Evolutionary conservation across 2,113 vertebrate species (phyloP).

Genomic region (Cottus gobio): DNA sequence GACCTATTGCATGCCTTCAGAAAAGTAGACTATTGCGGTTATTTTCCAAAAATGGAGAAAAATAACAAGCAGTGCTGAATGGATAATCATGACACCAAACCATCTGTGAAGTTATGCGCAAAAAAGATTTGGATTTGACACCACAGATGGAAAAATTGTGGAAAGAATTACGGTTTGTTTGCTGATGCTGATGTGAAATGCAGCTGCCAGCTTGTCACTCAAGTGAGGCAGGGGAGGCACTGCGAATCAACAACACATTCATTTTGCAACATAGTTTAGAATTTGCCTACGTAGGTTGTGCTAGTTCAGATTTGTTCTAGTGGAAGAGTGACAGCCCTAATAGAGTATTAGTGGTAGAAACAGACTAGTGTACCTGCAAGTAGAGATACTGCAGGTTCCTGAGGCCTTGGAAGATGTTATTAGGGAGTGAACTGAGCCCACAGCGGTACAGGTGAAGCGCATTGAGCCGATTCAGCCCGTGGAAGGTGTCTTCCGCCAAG

Average conservation of each 20-base stretch:
- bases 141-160: slow-evolving; percentile 7
- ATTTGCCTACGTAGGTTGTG: slow-evolving; percentile 15
- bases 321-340: background rate
- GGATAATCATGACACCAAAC: slow-evolving; percentile 1
- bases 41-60: slow-evolving; percentile 2
- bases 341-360: background rate
- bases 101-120: background rate
- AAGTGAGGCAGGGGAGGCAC: slow-evolving; percentile 3
- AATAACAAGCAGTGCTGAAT: background rate
- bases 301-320: background rate
- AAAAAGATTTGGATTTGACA: background rate
- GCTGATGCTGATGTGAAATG: slow-evolving; percentile 17
- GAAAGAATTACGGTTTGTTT: background rate
- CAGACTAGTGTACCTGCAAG: slow-evolving; percentile 84
- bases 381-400: slow-evolving; percentile 98
- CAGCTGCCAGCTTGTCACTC: slow-evolving; percentile 8
- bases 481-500: slow-evolving; percentile 95
- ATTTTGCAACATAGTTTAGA: background rate
- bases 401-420: slow-evolving; percentile 92
- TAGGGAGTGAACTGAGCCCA: slow-evolving; percentile 91
- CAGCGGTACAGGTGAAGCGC: slow-evolving; percentile 96
- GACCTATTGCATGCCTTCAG: slow-evolving; percentile 1
- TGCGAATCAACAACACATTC: background rate
- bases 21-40: background rate
- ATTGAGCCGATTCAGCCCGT: slow-evolving; percentile 91